Base-by-base conservation (phyloP, 2,113 vertebrate genomes). In the Lagenorhynchus albirostris region DNA sequence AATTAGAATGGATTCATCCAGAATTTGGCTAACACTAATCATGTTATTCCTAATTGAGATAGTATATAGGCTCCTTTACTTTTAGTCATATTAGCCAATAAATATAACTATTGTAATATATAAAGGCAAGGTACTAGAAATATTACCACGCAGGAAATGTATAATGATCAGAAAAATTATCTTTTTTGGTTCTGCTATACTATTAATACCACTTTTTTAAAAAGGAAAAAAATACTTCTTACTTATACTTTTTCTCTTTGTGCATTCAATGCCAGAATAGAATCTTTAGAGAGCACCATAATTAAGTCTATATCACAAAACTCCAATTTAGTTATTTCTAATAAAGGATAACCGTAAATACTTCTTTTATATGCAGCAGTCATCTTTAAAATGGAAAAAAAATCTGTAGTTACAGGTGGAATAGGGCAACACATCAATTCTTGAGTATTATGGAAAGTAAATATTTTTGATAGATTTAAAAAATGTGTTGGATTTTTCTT, bases 31-130 rank as follows among this genome's bases (percentile, higher is more conserved):
- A 97, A 38, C 25, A 74, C 91, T 96, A 31, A 84, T 88, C 20
- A 71, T 73, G 84, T 14, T 25, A 63, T 96, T 96, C 86, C 81
- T 33, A 95, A 96, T 20, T 91, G 41, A 95, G 73, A 82, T 79
- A 13, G 11, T 94, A 83, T 94, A 92, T 0, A 2, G n/a, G 70
- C 70, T 95, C 80, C 93, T 67, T 97, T 94, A 76, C 31, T 9
- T 68, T 20, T n/a, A 97, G 44, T 83, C 83, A 93, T 36, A 60
- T 62, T 96, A 98, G 98, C 93, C 80, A 95, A 94, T 96, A 94
- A 71, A 90, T 68, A 91, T 38, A 95, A 91, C 60, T 82, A 11
- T 23, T 81, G 7, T 68, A 4, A 76, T 47, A 76, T 47, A 47
- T 44, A 74, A 76, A 47, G 41, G 1, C 44, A 47, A 47, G 26